These are phyloP conservation scores for Danionella cerebrum DNA, from an alignment of 2,113 vertebrate genomes.

Conservation along the genomic window DNA sequence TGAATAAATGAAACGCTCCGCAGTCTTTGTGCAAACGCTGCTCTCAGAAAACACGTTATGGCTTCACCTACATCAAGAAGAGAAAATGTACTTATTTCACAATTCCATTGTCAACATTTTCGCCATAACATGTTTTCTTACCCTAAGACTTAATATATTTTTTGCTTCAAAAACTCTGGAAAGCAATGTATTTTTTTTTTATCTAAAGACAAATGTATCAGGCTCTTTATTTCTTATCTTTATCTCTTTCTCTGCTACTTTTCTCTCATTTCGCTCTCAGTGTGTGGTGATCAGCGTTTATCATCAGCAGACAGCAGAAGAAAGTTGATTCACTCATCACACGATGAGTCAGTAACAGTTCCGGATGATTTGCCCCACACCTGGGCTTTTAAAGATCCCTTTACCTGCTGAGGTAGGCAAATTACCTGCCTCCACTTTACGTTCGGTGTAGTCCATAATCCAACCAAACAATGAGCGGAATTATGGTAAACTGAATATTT, in stretches of 20 bases:
- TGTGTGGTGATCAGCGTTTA: constrained; percentile 28
- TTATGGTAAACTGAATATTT: constrained; percentile 14
- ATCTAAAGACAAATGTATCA: constrained; percentile 1
- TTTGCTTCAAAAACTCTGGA: not conserved
- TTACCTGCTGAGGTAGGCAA: constrained; percentile 30
- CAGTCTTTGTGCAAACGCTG: not conserved
- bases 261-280: constrained; percentile 31
- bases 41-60: constrained; percentile 5
- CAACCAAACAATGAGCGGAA: constrained; percentile 1
- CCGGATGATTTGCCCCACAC: constrained; percentile 8
- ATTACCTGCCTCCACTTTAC: too few relatives aligned
- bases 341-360: constrained; percentile 17
- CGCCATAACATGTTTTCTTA: not conserved
- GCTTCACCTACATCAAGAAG: not conserved
- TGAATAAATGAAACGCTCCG: constrained; percentile 1
- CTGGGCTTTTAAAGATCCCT: constrained; percentile 5
- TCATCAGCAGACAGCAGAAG: constrained; percentile 8
- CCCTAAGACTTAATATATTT: not conserved
- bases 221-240: constrained; percentile 26
- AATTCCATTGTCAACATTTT: too few relatives aligned
- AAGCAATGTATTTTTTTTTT: not conserved
- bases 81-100: not conserved
- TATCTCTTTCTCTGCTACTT: constrained; percentile 24
- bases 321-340: constrained; percentile 35
- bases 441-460: too few relatives aligned